phyloP scores from a whole-genome alignment of 2,888 invertebrate species.

The Ecliptopera silaceata region DNA sequence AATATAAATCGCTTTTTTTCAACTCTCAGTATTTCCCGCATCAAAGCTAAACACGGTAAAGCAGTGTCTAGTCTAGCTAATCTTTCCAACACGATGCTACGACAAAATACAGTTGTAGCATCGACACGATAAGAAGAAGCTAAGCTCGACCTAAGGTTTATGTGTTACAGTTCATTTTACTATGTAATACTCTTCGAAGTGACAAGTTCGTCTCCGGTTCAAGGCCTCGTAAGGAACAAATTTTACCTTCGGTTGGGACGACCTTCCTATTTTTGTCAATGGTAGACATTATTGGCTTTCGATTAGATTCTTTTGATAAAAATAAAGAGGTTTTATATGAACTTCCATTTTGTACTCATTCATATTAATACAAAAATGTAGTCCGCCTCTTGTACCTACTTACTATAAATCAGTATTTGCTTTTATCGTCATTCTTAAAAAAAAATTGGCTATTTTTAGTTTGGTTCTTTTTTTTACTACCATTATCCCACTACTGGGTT shows the following conservation, averaged over 20 bases:
- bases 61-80: too few species aligned
- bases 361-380: too few species aligned
- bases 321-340: neutral
- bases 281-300: slow-evolving; percentile 16
- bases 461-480: too few species aligned
- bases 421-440: too few species aligned
- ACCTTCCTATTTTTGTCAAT: slow-evolving; percentile 18
- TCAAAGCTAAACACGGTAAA: neutral
- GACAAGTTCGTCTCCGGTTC: slow-evolving; percentile 20
- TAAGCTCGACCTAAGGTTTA: neutral
- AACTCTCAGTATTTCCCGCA: neutral
- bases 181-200: neutral
- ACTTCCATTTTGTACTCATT: neutral
- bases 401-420: too few species aligned
- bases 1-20: too few species aligned
- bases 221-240: slow-evolving; percentile 35
- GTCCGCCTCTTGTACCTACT: too few species aligned
- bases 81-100: too few species aligned
- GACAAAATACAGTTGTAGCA: too few species aligned
- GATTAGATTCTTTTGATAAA: slow-evolving; percentile 16
- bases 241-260: slow-evolving; percentile 14
- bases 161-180: neutral
- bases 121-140: too few species aligned
- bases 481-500: too few species aligned
- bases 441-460: too few species aligned